Base-by-base conservation (phyloP, 2,113 vertebrate species). In the Bambusicola thoracicus region DNA sequence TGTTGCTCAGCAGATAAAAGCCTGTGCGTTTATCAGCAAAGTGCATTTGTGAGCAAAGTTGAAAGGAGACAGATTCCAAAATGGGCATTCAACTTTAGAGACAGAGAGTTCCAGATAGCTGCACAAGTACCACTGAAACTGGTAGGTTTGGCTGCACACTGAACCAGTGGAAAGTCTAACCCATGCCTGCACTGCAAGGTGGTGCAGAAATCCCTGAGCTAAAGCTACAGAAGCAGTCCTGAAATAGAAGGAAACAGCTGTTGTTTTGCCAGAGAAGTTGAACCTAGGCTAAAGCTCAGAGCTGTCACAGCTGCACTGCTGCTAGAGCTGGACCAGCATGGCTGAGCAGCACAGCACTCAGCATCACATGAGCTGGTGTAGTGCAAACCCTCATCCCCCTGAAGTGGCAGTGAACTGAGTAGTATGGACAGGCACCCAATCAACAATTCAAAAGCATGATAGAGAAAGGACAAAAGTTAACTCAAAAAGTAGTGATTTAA, bases 1-100 rank as follows among this genome's bases (percentile, higher is more conserved):
- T 3, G 17, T 25, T 29, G 77, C 56, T 81, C 79, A 63, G 51
- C 68, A 83, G 34, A 36, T 20, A 38, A 90, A 90, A 86, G 49
- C 25, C 66, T 91, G 89, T 94, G 93, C 7, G 0, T 90, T 83
- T 51, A 46, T 75, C 72, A 92, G 85, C 85, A 92, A 96, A 90
- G 88, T 78, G 85, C 3, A 0, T 53, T 51, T 75, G 73, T 61
- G 55, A 86, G 85, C 51, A 38, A 62, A 83, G 21, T 1, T 46
- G 46, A 84, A 77, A 66, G 61, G 72, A 36, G 44, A 7, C 22
- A 62, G 65, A 53, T 94, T 87, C 65, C 79, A 62, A 79, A 74
- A 44, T 27, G 38, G 32, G 24, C 29, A 25, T n/a, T 70, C 49
- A 67, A 10, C 46, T 85, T 80, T 22, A 65, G 41, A 63, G 79